Percentiles rank a stretch among this genome's conserved stretches.
Evolutionary conservation across 2,888 invertebrate species (phyloP).

Genomic region (Drosophila lacicola): DNA sequence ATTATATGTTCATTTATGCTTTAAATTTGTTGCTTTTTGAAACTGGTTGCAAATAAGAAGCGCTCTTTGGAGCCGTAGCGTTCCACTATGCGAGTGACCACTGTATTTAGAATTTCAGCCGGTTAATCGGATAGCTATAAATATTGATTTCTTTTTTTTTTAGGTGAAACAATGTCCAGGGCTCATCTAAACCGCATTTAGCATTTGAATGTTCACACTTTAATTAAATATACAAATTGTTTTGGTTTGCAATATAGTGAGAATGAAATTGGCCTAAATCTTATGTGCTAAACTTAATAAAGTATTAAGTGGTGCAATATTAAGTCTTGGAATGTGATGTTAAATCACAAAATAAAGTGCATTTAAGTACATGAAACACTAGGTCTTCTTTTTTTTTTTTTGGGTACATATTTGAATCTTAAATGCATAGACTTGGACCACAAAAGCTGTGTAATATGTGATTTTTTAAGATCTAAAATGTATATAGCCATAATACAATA

Average conservation of each 20-base stretch:
- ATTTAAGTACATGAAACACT: slow-evolving; percentile 42
- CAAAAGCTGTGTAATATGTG: slow-evolving; percentile 32
- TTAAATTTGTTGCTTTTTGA: too few species aligned
- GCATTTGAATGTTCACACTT: slow-evolving; percentile 40
- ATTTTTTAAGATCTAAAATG: neutral
- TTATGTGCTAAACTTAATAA: slow-evolving; percentile 38
- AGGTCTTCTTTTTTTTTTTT: slow-evolving; percentile 4
- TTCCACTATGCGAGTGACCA: neutral
- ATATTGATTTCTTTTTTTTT: neutral
- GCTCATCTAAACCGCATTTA: slow-evolving; percentile 1
- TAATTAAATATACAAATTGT: slow-evolving; percentile 44
- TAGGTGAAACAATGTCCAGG: slow-evolving; percentile 1
- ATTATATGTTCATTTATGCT: neutral
- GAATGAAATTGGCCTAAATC: slow-evolving; percentile 41
- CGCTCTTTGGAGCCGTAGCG: neutral
- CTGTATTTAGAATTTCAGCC: slow-evolving; percentile 9
- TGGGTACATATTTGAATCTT: slow-evolving; percentile 20
- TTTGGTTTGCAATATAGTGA: slow-evolving; percentile 37
- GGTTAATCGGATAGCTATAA: neutral
- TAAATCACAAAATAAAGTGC: slow-evolving; percentile 57
- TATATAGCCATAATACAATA: slow-evolving; percentile 3
- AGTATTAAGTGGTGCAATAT: slow-evolving; percentile 36
- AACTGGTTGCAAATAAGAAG: too few species aligned
- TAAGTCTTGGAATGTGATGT: slow-evolving; percentile 52
- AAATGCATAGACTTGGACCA: slow-evolving; percentile 58